phyloP scores from a whole-genome alignment of 2,797 vertebrate species.

The Phrynocephalus guinanensis region DNA sequence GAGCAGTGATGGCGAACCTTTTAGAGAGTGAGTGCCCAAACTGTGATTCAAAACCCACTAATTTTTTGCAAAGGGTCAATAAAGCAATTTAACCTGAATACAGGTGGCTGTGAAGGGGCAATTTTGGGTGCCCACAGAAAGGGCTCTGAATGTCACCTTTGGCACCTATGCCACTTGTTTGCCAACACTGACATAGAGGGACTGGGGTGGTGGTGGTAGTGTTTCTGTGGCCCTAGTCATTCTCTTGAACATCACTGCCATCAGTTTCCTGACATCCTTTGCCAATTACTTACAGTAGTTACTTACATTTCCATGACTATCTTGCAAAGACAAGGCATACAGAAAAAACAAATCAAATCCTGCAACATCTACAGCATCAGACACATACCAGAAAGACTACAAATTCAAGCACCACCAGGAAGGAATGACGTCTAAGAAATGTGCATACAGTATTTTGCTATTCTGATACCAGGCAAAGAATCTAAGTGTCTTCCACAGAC shows the following conservation, averaged over 20 bases:
- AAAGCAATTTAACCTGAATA: neutral
- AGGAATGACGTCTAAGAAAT: neutral
- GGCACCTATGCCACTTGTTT: no score
- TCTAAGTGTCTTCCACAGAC: neutral
- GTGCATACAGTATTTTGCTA: neutral
- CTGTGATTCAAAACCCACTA: no score
- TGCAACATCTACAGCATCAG: neutral
- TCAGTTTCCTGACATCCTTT: neutral
- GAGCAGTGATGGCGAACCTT: no score
- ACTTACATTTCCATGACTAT: neutral
- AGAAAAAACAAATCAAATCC: conserved; percentile 1
- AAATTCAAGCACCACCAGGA: neutral
- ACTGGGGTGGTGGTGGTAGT: neutral
- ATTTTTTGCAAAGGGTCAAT: no score
- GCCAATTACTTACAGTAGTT: neutral
- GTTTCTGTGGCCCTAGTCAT: conserved; percentile 2
- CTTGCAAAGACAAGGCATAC: conserved; percentile 6
- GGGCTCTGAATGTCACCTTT: no score
- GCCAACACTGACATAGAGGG: no score
- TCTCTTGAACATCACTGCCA: neutral
- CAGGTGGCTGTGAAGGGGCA: no score
- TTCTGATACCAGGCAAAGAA: neutral
- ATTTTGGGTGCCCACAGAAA: no score
- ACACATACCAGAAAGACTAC: neutral
- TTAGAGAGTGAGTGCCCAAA: no score